Conservation (phyloP, 2,797 vertebrate species). For the Malacoctenus gilli region DNA sequence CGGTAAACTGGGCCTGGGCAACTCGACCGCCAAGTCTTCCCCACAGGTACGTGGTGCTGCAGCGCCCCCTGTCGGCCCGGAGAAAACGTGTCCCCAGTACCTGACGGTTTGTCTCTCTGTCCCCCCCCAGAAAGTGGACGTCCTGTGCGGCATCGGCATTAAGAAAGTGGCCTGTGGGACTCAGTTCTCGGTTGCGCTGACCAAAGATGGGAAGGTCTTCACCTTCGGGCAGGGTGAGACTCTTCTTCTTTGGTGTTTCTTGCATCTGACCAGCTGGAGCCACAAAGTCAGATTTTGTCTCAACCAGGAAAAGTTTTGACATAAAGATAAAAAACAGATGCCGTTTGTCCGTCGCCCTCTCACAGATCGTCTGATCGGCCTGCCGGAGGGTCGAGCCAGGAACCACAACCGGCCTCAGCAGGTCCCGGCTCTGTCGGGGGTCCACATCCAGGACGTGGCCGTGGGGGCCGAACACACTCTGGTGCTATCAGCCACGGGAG, state of each 20-base stretch:
- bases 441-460: constrained; percentile 80
- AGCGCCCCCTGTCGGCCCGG: no score
- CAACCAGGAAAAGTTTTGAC: no score
- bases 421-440: constrained; percentile 79
- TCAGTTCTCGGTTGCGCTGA: constrained; percentile 84
- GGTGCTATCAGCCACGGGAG: constrained; percentile 80
- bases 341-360: no score
- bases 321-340: no score
- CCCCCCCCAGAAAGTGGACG: constrained; percentile 82
- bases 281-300: no score
- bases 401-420: constrained; percentile 86
- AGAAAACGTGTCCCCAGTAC: no score
- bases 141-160: constrained; percentile 80
- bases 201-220: constrained; percentile 82
- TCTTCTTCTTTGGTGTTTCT: no score
- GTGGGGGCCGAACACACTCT: constrained; percentile 85
- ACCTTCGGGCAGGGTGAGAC: constrained; percentile 83
- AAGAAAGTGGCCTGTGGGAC: constrained; percentile 85
- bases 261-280: no score
- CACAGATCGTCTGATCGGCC: constrained; percentile 83
- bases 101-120: no score
- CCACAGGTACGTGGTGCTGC: constrained; percentile 77
- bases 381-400: constrained; percentile 82
- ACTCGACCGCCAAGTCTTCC: constrained; percentile 85
- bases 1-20: constrained; percentile 85